A percentile compares a stretch with the other conserved stretches of the same genome.
Evolutionary conservation across 1,140 invertebrate genomes (phyloP).

Genomic region (Penaeus vannamei): DNA sequence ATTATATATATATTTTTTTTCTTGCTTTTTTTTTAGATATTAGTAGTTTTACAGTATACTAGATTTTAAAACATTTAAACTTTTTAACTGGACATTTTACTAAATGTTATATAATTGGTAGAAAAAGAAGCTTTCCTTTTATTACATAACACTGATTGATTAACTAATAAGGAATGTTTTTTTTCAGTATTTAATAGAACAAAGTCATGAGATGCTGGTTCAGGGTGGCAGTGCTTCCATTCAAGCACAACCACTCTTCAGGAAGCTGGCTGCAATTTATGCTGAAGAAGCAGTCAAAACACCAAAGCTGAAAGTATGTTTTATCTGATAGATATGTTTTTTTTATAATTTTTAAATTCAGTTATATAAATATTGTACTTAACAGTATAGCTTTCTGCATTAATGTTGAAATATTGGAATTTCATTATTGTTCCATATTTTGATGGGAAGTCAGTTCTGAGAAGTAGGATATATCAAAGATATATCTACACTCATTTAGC

Average conservation of each 20-base stretch:
- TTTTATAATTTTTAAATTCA: neutral
- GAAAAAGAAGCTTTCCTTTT: neutral
- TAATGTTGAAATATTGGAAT: no score
- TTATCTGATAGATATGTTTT: neutral
- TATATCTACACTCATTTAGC: no score
- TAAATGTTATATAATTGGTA: no score
- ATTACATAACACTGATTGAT: neutral
- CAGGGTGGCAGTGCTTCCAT: slow-evolving; percentile 48
- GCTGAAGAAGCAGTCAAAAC: slow-evolving; percentile 57
- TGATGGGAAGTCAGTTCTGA: no score
- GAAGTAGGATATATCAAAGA: no score
- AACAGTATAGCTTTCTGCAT: no score
- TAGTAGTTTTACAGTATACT: no score
- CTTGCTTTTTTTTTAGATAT: no score
- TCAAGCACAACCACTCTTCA: slow-evolving; percentile 56
- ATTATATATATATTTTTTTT: no score
- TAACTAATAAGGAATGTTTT: neutral
- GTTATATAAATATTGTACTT: neutral
- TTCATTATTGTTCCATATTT: no score
- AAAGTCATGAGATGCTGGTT: slow-evolving; percentile 59
- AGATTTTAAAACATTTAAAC: no score
- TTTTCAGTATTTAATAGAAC: slow-evolving; percentile 59
- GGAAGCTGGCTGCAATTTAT: slow-evolving; percentile 56
- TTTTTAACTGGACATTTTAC: no score
- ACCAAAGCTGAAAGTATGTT: slow-evolving; percentile 53